Base-by-base conservation (phyloP, 1,140 invertebrate genomes). In the Zaprionus taronus region DNA sequence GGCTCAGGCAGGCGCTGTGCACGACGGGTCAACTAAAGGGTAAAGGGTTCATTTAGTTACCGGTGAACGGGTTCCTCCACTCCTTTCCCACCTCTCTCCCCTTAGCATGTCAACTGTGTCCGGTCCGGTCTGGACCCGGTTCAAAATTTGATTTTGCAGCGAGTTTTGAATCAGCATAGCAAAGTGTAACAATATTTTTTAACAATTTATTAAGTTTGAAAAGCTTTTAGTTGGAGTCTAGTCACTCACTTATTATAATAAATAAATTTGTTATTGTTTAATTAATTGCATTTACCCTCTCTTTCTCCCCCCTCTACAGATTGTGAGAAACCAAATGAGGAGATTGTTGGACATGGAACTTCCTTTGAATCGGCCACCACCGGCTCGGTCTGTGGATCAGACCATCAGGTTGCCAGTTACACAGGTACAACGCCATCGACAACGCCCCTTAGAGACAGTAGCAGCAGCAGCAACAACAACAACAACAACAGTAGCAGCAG, bases 351-450 rank as follows among this genome's bases (percentile, higher is more conserved):
- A 49, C 85, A 83, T 41, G 93, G 94, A 62, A 95, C 94, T 92
- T 94, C 96, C 82, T 97, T 96, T 94, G 96, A 97, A 82, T 95
- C 95, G 72, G 95, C 82, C 28, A 90, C 76, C 58, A 89, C 80
- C 26, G 78, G 77, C 62, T 92, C 91, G 73, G 77, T 96, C 81
- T 97, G 96, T 92, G 96, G 97, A 82, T 96, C 96, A 73, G 96
- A 97, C 92, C 91, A 92, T 70, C 91, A 92, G 86, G 94, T 97
- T 80, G 94, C 94, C 69, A 95, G 96, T 83, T 96, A 96, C 91
- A 94, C 62, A 71, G 51, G 67, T 57, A 69, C 66, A 65, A 71
- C 72, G 56, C 74, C 66, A 57, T 56, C 72, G 55, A 73, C 86
- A 22, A 79, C 72, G 31, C 62, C 84, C 41, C 94, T 94, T 47